phyloP scores from a whole-genome alignment of 2,888 invertebrate genomes.

The Epirrhoe tristata region DNA sequence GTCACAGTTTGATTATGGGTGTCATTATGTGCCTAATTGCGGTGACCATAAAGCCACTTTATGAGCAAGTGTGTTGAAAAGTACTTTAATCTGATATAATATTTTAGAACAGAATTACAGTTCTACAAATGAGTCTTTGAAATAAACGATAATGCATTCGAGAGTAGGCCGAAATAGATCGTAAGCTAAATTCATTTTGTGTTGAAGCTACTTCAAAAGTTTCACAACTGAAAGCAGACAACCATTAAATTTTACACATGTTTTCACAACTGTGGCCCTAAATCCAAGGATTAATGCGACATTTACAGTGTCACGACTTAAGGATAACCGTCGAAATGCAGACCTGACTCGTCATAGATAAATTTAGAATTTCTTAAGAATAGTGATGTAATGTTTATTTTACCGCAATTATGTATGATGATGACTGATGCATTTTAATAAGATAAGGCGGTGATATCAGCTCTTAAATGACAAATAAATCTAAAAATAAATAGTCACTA shows the following conservation, averaged over 20 bases:
- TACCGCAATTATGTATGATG: conserved; percentile 29
- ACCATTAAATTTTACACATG: conserved; percentile 10
- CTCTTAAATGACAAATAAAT: conserved; percentile 3
- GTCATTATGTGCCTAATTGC: too few species aligned
- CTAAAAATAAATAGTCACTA: background rate
- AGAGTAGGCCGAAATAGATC: background rate
- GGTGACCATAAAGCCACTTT: too few species aligned
- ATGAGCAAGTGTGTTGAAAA: too few species aligned
- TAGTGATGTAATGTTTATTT: conserved; percentile 52
- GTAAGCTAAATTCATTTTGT: background rate
- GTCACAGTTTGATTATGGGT: too few species aligned
- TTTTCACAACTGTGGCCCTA: conserved; percentile 23
- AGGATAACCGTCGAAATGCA: conserved; percentile 36
- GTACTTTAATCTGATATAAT: background rate
- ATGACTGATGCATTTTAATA: conserved; percentile 32
- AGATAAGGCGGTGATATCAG: conserved; percentile 29
- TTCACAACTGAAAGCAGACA: conserved; percentile 3
- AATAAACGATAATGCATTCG: background rate
- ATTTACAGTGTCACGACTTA: conserved; percentile 22
- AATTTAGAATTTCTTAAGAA: conserved; percentile 51
- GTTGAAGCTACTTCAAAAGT: background rate
- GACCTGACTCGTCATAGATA: conserved; percentile 49
- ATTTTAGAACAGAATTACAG: background rate
- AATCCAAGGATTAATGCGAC: conserved; percentile 40
- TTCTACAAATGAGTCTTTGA: background rate